Percentiles rank a stretch among this genome's conserved stretches.
Conservation (phyloP, 2,888 invertebrate species). For the Heliconius hortense region DNA sequence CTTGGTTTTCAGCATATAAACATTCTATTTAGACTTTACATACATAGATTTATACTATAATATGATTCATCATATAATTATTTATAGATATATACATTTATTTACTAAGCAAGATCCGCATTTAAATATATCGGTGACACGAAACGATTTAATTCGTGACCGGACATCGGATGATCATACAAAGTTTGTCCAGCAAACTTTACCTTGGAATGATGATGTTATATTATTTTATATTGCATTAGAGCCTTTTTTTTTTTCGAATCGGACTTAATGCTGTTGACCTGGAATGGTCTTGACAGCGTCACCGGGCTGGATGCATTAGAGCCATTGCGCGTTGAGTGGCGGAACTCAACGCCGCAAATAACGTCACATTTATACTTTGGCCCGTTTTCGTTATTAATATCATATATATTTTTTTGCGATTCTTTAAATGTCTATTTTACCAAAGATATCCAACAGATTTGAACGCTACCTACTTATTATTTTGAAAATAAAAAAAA, state of each 20-base stretch:
- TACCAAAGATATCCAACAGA: too few species aligned
- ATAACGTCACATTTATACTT: background rate
- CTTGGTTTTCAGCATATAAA: too few species aligned
- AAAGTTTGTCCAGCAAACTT: background rate
- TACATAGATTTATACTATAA: background rate
- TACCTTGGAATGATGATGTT: background rate
- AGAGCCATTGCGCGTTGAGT: background rate
- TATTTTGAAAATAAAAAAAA: too few species aligned
- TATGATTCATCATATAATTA: slow-evolving; percentile 20
- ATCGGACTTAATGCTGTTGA: too few species aligned
- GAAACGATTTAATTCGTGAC: slow-evolving; percentile 21
- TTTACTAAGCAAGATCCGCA: slow-evolving; percentile 24
- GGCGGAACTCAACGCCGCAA: too few species aligned
- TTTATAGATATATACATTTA: background rate
- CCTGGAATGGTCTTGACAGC: too few species aligned
- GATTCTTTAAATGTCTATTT: too few species aligned
- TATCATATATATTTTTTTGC: too few species aligned
- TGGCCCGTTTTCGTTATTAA: background rate
- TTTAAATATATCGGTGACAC: slow-evolving; percentile 37
- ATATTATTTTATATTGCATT: background rate
- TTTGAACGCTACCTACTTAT: too few species aligned
- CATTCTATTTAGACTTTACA: too few species aligned
- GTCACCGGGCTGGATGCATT: too few species aligned
- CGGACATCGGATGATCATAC: background rate
- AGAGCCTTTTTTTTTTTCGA: too few species aligned